These are phyloP conservation scores for Stegophylla sp. DNA, from an alignment of 2,888 invertebrate genomes.

Conservation along the genomic window DNA sequence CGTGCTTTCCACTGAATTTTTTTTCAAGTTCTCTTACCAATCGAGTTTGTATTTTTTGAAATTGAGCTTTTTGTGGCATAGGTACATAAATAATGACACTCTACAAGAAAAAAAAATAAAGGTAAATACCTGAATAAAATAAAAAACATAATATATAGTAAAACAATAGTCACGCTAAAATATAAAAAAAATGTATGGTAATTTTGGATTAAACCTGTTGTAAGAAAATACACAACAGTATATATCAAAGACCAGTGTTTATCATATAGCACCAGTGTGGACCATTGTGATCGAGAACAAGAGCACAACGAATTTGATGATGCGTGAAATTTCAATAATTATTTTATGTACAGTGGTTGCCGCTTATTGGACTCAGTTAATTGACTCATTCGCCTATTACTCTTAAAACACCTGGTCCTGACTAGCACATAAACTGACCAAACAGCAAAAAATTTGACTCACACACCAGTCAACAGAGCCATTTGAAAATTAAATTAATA, in stretches of 20 bases:
- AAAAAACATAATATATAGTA: not conserved
- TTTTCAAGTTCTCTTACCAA: constrained; percentile 98
- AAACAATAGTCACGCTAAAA: not conserved
- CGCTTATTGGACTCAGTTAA: no score
- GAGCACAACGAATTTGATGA: constrained; percentile 55
- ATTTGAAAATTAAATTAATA: no score
- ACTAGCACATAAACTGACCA: no score
- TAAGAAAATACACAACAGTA: constrained; percentile 8
- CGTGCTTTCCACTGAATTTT: constrained; percentile 99
- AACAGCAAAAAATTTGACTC: no score
- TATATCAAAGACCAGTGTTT: constrained; percentile 1
- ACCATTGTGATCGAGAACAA: constrained; percentile 43
- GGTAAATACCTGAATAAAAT: not conserved
- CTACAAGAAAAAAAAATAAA: constrained; percentile 66
- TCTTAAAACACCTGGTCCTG: no score
- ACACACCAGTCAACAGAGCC: no score
- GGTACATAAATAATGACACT: constrained; percentile 98
- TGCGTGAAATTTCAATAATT: constrained; percentile 26
- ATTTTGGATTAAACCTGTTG: constrained; percentile 9
- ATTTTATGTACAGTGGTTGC: no score
- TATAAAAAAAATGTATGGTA: constrained; percentile 10
- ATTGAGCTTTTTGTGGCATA: constrained; percentile 95
- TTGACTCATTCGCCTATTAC: no score
- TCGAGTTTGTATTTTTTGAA: constrained; percentile 96
- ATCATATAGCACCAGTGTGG: constrained; percentile 50